A percentile compares a stretch with the other conserved stretches of the same genome.
Evolutionary conservation across 2,113 vertebrate species (phyloP).

Genomic region (Heliornis fulica): DNA sequence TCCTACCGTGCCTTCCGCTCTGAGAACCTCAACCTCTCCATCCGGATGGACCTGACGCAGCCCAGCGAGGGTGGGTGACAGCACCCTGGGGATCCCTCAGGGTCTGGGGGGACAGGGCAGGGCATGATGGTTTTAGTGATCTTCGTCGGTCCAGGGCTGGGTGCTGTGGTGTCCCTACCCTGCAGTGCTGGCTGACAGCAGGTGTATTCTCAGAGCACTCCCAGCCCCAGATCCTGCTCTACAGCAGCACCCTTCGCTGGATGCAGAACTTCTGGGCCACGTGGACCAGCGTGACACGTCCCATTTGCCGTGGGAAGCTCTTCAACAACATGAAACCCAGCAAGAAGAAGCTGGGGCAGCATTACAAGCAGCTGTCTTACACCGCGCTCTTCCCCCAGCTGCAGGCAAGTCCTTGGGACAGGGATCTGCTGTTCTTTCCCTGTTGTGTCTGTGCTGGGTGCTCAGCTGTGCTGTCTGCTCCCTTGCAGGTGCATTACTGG

Average conservation of each 20-base stretch:
- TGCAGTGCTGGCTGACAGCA: background rate
- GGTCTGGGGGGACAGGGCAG: background rate
- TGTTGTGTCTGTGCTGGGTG: background rate
- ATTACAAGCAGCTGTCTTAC: slow-evolving; percentile 95
- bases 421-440: fast-evolving
- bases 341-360: slow-evolving; percentile 95
- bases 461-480: background rate
- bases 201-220: slow-evolving; percentile 73
- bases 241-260: slow-evolving; percentile 98
- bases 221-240: slow-evolving; percentile 91
- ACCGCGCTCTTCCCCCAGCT: slow-evolving; percentile 90
- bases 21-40: slow-evolving; percentile 93
- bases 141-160: background rate
- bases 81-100: fast-evolving
- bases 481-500: slow-evolving; percentile 92
- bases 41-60: slow-evolving; percentile 92
- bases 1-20: slow-evolving; percentile 97
- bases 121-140: background rate
- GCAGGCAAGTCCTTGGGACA: slow-evolving; percentile 75
- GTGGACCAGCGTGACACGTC: slow-evolving; percentile 91
- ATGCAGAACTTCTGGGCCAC: slow-evolving; percentile 99
- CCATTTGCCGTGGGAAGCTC: slow-evolving; percentile 95
- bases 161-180: background rate
- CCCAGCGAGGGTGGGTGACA: slow-evolving; percentile 72
- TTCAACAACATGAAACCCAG: slow-evolving; percentile 90